Evolutionary conservation across 1,140 invertebrate species (phyloP).

Genomic region (Saxidomus purpurata): DNA sequence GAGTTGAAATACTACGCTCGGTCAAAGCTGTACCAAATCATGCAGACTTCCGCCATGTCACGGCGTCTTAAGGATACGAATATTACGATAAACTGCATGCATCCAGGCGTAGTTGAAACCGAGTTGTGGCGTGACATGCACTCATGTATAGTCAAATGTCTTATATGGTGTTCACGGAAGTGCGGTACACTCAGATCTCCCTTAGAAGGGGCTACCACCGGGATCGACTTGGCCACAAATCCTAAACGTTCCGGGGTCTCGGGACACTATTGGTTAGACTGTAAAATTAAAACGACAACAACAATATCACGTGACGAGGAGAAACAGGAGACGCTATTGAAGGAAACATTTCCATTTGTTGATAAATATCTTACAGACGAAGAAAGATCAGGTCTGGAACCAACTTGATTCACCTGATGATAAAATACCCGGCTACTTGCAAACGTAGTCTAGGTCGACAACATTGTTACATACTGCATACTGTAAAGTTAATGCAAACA

Average conservation of each 20-base stretch:
- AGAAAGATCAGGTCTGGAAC: not conserved
- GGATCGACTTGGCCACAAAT: conserved; percentile 10
- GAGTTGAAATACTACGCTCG: conserved; percentile 9
- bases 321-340: conserved; percentile 3
- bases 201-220: not conserved
- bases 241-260: conserved; percentile 9
- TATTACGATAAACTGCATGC: conserved; percentile 31
- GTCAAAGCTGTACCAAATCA: conserved; percentile 57
- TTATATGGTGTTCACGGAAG: not conserved
- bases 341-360: not conserved
- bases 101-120: conserved; percentile 20
- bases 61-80: conserved; percentile 8
- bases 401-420: too few species aligned
- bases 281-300: not conserved
- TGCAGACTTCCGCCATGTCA: conserved; percentile 49
- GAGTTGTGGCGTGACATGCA: not conserved
- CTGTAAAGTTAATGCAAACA: too few species aligned
- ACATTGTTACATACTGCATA: too few species aligned
- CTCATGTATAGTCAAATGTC: not conserved
- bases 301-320: not conserved
- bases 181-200: not conserved
- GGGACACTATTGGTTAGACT: conserved; percentile 5
- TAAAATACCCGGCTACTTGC: too few species aligned
- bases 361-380: not conserved
- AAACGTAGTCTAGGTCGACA: too few species aligned